Evolutionary conservation across 2,888 invertebrate genomes (phyloP).

Genomic region (Palloptera scutellata): DNA sequence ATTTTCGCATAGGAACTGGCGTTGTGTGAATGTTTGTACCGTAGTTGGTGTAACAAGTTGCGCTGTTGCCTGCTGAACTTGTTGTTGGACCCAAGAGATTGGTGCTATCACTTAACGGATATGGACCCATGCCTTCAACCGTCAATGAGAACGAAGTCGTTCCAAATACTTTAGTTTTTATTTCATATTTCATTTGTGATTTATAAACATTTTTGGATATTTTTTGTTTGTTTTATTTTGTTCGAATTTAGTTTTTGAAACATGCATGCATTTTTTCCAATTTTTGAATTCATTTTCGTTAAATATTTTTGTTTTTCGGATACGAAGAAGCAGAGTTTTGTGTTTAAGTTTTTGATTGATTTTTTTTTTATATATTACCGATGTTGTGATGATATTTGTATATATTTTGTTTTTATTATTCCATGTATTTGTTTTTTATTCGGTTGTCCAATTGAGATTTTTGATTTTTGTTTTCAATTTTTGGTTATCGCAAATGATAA

Average conservation of each 20-base stretch:
- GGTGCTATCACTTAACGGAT: slow-evolving; percentile 65
- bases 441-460: slow-evolving; percentile 38
- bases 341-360: slow-evolving; percentile 18
- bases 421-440: slow-evolving; percentile 32
- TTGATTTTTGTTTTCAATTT: slow-evolving; percentile 33
- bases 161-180: slow-evolving; percentile 63
- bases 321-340: slow-evolving; percentile 40
- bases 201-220: slow-evolving; percentile 32
- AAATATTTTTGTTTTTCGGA: slow-evolving; percentile 31
- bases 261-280: slow-evolving; percentile 18
- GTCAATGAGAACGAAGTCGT: slow-evolving; percentile 65
- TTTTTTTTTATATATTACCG: slow-evolving; percentile 8
- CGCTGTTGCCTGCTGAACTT: slow-evolving; percentile 53
- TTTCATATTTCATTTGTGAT: slow-evolving; percentile 43
- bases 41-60: slow-evolving; percentile 63
- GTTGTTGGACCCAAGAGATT: slow-evolving; percentile 64
- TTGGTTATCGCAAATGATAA: slow-evolving; percentile 46
- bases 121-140: slow-evolving; percentile 66
- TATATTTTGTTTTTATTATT: slow-evolving; percentile 17
- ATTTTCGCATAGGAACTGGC: slow-evolving; percentile 63
- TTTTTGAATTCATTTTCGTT: background rate
- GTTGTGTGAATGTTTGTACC: slow-evolving; percentile 64
- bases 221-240: slow-evolving; percentile 31
- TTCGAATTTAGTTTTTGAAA: slow-evolving; percentile 18
- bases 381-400: slow-evolving; percentile 30